phyloP scores from a whole-genome alignment of 2,113 vertebrate species.

The Polyodon spathula region DNA sequence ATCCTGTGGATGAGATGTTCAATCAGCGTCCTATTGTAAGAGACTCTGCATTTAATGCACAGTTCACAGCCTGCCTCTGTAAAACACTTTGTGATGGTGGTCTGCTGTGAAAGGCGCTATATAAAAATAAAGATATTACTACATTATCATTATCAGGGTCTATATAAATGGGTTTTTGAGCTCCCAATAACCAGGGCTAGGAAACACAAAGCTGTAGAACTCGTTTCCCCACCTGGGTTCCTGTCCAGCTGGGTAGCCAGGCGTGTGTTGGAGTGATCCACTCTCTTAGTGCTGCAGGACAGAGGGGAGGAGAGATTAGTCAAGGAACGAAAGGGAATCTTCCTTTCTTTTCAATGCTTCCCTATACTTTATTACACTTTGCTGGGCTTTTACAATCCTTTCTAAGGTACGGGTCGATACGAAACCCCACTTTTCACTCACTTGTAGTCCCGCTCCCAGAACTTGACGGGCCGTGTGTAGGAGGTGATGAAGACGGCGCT shows the following conservation, averaged over 20 bases:
- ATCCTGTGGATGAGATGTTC: too few species aligned
- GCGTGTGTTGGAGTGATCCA: slow-evolving; percentile 84
- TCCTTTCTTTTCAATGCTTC: too few species aligned
- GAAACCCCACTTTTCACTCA: slow-evolving; percentile 35
- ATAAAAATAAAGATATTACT: too few species aligned
- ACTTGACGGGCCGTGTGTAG: slow-evolving; percentile 78
- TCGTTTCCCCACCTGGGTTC: slow-evolving; percentile 60
- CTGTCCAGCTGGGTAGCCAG: slow-evolving; percentile 80
- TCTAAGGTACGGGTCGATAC: neutral
- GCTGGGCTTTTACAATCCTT: neutral
- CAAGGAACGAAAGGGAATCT: neutral
- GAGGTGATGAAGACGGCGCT: slow-evolving; percentile 84
- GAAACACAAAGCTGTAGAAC: neutral
- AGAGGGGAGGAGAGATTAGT: neutral
- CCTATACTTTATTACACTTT: neutral
- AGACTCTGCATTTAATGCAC: too few species aligned
- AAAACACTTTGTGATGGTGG: too few species aligned
- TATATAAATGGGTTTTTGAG: too few species aligned
- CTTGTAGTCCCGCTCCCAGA: slow-evolving; percentile 90
- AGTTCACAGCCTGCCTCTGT: too few species aligned
- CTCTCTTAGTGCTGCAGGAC: slow-evolving; percentile 71
- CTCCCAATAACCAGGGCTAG: too few species aligned
- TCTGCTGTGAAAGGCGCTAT: too few species aligned
- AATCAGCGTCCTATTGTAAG: too few species aligned
- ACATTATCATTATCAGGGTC: too few species aligned